Percentiles rank a stretch among this genome's conserved stretches.
Evolutionary conservation across 2,797 vertebrate species (phyloP).

Genomic region (Australoheros facetus): DNA sequence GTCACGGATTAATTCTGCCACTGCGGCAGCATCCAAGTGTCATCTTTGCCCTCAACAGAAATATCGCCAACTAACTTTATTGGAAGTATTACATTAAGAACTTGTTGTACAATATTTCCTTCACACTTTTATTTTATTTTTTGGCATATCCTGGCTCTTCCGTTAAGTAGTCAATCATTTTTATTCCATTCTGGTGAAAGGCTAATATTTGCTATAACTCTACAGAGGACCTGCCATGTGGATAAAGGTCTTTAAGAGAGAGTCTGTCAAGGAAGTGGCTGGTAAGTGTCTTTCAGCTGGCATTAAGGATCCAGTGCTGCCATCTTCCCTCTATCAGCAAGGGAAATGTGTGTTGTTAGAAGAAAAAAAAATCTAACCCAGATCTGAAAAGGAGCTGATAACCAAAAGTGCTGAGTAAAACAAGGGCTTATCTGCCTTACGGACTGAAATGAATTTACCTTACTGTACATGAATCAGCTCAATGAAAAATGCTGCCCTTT

Average conservation of each 20-base stretch:
- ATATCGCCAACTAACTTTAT: slow-evolving; percentile 52
- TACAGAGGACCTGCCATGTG: slow-evolving; percentile 8
- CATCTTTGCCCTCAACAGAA: slow-evolving; percentile 46
- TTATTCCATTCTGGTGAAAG: slow-evolving; percentile 2
- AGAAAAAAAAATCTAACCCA: slow-evolving; percentile 27
- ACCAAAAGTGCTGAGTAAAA: slow-evolving; percentile 60
- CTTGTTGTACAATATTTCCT: slow-evolving; percentile 7
- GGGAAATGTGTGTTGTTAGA: slow-evolving; percentile 5
- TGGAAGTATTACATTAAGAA: slow-evolving; percentile 21
- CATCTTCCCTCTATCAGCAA: slow-evolving; percentile 12
- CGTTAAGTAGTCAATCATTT: slow-evolving; percentile 23
- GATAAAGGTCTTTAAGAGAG: slow-evolving; percentile 14
- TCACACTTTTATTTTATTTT: not conserved
- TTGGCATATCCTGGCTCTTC: not conserved
- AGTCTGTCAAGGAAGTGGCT: slow-evolving; percentile 21
- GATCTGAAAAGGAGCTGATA: slow-evolving; percentile 53
- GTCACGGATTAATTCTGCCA: slow-evolving; percentile 66
- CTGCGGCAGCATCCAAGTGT: slow-evolving; percentile 46
- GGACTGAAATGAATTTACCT: slow-evolving; percentile 42
- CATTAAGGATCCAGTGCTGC: slow-evolving; percentile 30
- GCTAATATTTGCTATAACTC: slow-evolving; percentile 25
- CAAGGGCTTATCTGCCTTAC: slow-evolving; percentile 37
- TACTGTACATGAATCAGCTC: slow-evolving; percentile 47
- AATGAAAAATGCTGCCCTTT: slow-evolving; percentile 21
- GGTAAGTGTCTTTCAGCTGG: slow-evolving; percentile 38